Base-by-base conservation (phyloP, 1,140 invertebrate species). In the Forficula auricularia region DNA sequence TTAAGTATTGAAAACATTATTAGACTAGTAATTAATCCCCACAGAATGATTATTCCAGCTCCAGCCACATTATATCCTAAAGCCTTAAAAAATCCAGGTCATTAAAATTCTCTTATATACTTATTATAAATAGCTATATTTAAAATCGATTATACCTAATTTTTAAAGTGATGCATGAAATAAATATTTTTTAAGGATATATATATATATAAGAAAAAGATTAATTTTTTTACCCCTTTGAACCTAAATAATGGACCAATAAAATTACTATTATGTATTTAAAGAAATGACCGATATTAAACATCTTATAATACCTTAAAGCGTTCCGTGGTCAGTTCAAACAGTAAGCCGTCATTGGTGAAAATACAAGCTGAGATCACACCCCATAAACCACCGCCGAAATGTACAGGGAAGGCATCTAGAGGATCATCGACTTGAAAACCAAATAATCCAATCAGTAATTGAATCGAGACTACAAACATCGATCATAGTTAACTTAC, bases 371-470 rank as follows among this genome's bases (percentile, higher is more conserved):
- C 56, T 13, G 60, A 56, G 4, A 73, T 54, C 3, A 72, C 52
- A 3, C 71, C 72, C 63, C 65, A 70, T 3, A 64, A 43, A 2
- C 72, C 71, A 12, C 68, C 70, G 9, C 70, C 71, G 44, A 67
- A 60, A 53, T 73, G 61, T 43, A 70, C 69, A 9, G 70, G 66
- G 30, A 67, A 62, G 12, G 69, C 70, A 52, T 73, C 71, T 10
- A 73, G 49, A 2, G 71, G 72, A 51, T 75, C 72, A 47, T 74
- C 72, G 34, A 75, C 62, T 59, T 33, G n/a, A 50, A 50, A 12
- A 43, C 19, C 37, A 37, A 37, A 6, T 35, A 27, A 10, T 27
- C n/a, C n/a, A n/a, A n/a, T n/a, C n/a, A n/a, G n/a, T n/a, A n/a
- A n/a, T n/a, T n/a, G n/a, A n/a, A n/a, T n/a, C n/a, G n/a, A n/a